phyloP scores from a whole-genome alignment of 2,113 vertebrate genomes.

The Cercocebus atys region DNA sequence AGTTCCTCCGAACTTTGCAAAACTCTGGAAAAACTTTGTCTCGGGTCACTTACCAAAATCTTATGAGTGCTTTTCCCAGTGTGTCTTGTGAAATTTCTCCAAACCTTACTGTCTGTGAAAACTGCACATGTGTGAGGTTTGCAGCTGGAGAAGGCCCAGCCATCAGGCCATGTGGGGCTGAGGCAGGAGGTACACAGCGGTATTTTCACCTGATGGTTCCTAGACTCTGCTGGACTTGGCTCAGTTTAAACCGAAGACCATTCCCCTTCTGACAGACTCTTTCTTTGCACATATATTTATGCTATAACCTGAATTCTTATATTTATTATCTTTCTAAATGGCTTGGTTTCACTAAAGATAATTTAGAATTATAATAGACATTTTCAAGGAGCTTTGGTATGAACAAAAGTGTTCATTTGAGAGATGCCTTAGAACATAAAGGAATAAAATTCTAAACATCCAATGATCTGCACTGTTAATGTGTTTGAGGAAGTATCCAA shows the following conservation, averaged over 20 bases:
- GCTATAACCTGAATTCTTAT: neutral
- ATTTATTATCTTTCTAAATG: neutral
- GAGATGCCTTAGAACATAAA: neutral
- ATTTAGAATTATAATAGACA: neutral
- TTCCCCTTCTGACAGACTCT: neutral
- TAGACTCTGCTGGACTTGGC: neutral
- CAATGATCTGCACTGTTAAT: neutral
- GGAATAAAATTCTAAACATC: neutral
- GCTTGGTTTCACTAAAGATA: neutral
- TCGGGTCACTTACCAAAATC: neutral
- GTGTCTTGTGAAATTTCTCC: neutral
- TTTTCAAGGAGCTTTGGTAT: neutral
- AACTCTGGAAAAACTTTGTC: neutral
- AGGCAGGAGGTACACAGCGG: neutral
- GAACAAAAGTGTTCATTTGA: neutral
- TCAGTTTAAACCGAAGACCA: neutral
- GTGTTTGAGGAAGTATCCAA: neutral
- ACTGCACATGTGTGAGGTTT: neutral
- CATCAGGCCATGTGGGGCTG: too few relatives aligned
- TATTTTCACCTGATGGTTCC: neutral
- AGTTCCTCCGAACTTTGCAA: neutral
- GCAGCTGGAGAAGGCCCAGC: neutral
- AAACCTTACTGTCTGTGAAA: neutral
- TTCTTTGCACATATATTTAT: neutral
- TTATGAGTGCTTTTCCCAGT: neutral